Conservation (phyloP, 2,113 vertebrate species). For the Numenius arquata region DNA sequence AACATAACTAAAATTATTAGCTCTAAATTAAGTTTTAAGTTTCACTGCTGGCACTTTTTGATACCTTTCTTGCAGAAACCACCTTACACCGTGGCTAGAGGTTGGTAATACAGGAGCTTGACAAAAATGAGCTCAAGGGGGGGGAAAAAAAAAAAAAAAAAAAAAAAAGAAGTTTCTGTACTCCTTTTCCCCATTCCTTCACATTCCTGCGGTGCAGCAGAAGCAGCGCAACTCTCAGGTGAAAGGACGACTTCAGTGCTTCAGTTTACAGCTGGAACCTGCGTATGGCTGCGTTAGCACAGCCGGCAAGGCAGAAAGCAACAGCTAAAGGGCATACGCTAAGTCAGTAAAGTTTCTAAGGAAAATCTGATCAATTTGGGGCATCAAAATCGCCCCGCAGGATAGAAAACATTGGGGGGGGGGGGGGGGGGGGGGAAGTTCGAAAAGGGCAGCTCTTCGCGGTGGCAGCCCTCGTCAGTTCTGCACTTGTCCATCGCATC, state of each 20-base stretch:
- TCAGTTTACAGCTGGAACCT: neutral
- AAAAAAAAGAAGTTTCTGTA: neutral
- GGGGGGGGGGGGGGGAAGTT: no score
- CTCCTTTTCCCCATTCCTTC: neutral
- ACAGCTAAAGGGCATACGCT: neutral
- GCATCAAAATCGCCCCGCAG: neutral
- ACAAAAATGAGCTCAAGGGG: neutral
- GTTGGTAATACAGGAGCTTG: neutral
- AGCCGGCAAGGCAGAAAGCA: neutral
- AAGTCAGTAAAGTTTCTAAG: neutral
- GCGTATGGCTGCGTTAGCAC: accelerated
- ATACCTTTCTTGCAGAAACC: neutral
- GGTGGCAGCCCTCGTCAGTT: accelerated
- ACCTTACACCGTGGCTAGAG: accelerated
- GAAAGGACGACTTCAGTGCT: neutral
- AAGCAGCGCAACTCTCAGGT: accelerated
- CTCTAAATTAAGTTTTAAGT: neutral
- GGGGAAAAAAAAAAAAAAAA: no score
- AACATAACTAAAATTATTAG: neutral
- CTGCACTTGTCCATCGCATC: accelerated
- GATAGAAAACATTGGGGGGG: accelerated
- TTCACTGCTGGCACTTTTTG: neutral
- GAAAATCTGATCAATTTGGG: neutral
- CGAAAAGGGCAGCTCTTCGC: neutral
- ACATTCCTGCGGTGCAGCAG: neutral